These are phyloP conservation scores for Neoarius graeffei DNA, from an alignment of 2,113 vertebrate genomes.

Conservation along the genomic window DNA sequence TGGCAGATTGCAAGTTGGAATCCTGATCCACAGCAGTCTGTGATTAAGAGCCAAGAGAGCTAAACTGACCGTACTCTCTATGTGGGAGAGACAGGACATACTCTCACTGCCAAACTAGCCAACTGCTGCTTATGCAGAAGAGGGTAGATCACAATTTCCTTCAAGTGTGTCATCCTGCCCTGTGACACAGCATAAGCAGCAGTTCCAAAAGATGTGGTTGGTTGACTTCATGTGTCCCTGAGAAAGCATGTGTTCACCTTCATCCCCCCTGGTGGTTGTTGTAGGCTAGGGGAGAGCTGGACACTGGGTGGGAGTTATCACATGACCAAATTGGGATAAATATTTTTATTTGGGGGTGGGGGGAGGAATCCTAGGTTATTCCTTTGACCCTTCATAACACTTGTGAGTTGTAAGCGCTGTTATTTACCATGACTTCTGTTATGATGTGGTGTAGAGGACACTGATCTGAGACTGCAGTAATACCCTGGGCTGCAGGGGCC, in stretches of 20 bases:
- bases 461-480: constrained; percentile 77
- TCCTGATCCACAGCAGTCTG: background rate
- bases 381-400: background rate
- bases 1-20: background rate
- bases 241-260: background rate
- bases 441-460: constrained; percentile 63
- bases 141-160: background rate
- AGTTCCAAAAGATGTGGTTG: background rate
- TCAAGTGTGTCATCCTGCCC: background rate
- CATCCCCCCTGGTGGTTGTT: background rate
- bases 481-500: constrained; percentile 77
- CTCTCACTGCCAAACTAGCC: background rate
- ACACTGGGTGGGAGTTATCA: background rate
- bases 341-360: background rate
- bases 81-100: background rate
- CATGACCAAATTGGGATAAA: too few relatives aligned
- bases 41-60: background rate
- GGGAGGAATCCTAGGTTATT: background rate
- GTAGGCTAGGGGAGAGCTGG: background rate
- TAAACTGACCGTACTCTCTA: background rate
- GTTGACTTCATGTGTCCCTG: background rate
- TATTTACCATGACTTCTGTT: constrained; percentile 61
- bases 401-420: background rate
- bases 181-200: background rate
- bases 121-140: background rate